Evolutionary conservation across 2,888 invertebrate species (phyloP), one percentile per base, ranked within the genome.

Genomic region (Neocrepidodera transversa): DNA sequence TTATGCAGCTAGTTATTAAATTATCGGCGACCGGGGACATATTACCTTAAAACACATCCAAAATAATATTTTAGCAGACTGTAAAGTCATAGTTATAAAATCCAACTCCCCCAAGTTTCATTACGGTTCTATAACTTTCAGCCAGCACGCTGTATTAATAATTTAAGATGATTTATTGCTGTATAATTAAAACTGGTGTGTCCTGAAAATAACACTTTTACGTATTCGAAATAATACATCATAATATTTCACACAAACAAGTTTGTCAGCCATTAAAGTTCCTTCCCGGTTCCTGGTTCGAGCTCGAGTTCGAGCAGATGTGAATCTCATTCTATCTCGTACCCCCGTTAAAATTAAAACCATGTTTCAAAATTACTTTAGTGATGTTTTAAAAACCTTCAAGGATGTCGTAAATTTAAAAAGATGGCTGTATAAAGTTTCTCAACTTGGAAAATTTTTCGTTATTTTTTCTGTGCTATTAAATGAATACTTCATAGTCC

Each of bases 331-430:
- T 66, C 66, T 67, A 65, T 66, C 66, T 65, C 65, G 61, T 69
- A 62, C 71, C 69, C 71, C 70, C 72, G 74, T 75, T 76, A 76
- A 78, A 78, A 78, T 78, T 78, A 78, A 78, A 78, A 78, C 78
- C 78, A 76, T 78, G 78, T 78, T 77, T 78, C 76, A 76, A 78
- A 78, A 78, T 78, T 78, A 78, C 77, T 76, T 76, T 74, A 75
- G 77, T 74, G 77, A 74, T 77, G 76, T 78, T 78, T 77, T 76
- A 76, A 78, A 76, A 77, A 77, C 72, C 75, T 72, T 74, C 72
- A 72, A 77, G 76, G 76, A 77, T 76, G 76, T 75, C 76, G 76
- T 78, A 78, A 79, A 79, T 78, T 78, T 76, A 76, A 75, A 78
- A 78, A 77, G 77, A 79, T 79, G 77, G 77, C 75, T 75, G 68